Base-by-base conservation (phyloP, 2,888 invertebrate species). In the Hirtodrosophila trivittata region DNA sequence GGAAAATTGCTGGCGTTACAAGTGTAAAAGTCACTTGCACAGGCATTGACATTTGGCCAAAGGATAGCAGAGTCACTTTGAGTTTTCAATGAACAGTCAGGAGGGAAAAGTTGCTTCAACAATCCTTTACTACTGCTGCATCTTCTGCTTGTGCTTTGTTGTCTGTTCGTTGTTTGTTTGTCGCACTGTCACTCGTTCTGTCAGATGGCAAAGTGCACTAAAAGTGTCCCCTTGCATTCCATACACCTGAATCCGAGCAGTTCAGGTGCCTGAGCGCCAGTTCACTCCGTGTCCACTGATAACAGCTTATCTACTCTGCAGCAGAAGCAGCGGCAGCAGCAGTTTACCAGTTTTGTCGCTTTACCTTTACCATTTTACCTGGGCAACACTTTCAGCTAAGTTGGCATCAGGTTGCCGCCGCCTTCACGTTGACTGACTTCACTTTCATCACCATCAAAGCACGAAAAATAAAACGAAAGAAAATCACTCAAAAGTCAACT, bases 391-490 rank as follows among this genome's bases (percentile, higher is more conserved):
- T 57, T 56, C 37, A 45, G 59, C 39, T 54, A 54, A 67, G 64
- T 75, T 82, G 66, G 66, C 77, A 59, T 78, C 78, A 70, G 65
- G 71, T 86, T 86, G 63, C 71, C 46, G 46, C 42, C 59, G 45
- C 30, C 54, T 63, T 55, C 60, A 49, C 43, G 41, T 66, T 62
- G 63, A 62, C 51, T 72, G 74, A 49, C 73, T 64, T 60, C 62
- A 58, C 83, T 82, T 83, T 71, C 84, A 64, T 71, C 65, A 66
- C 42, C 78, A 37, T 62, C 57, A 41, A 51, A 62, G 16, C n/a
- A 16, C 37, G 26, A 26, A 18, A 47, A 43, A 50, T 2, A 33
- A 28, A 39, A 14, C 33, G 33, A 57, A 58, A 51, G 46, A 42
- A 38, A 58, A 43, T 43, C 38, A 28, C 41, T 55, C 39, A 41